Evolutionary conservation across 1,140 invertebrate genomes (phyloP).

Genomic region (Rhyzopertha dominica): DNA sequence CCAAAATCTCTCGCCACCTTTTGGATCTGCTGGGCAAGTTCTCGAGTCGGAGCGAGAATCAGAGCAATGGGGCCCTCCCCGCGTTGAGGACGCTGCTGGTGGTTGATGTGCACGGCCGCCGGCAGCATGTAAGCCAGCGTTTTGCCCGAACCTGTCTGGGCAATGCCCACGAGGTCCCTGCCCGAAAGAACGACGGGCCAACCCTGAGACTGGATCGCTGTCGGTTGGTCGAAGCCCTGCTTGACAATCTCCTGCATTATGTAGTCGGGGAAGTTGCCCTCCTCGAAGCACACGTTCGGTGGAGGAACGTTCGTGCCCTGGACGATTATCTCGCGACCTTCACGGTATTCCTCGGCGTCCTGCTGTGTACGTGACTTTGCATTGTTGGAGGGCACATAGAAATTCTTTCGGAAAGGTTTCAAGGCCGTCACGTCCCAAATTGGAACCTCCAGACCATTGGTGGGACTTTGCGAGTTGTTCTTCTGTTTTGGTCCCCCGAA

Average conservation of each 20-base stretch:
- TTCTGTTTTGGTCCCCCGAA: slow-evolving; percentile 49
- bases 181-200: slow-evolving; percentile 87
- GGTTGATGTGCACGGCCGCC: slow-evolving; percentile 69
- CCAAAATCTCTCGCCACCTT: slow-evolving; percentile 91
- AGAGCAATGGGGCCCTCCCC: slow-evolving; percentile 92
- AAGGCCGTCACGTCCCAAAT: slow-evolving; percentile 76
- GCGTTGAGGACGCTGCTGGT: slow-evolving; percentile 61
- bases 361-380: slow-evolving; percentile 63
- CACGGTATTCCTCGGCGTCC: slow-evolving; percentile 70
- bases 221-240: slow-evolving; percentile 72
- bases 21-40: slow-evolving; percentile 96
- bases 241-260: slow-evolving; percentile 75
- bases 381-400: slow-evolving; percentile 81
- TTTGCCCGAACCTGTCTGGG: slow-evolving; percentile 91
- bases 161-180: slow-evolving; percentile 93
- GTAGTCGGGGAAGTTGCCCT: slow-evolving; percentile 82
- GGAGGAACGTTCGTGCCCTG: slow-evolving; percentile 76
- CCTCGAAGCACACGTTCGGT: slow-evolving; percentile 83
- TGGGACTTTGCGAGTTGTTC: slow-evolving; percentile 59
- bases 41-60: slow-evolving; percentile 91
- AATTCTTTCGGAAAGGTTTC: slow-evolving; percentile 84
- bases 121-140: slow-evolving; percentile 82
- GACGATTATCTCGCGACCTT: slow-evolving; percentile 79
- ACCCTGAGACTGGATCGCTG: slow-evolving; percentile 72
- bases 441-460: slow-evolving; percentile 74